Evolutionary conservation across 2,113 vertebrate species (phyloP), one percentile per base, ranked within the genome.

Genomic region (Trachemys scripta): DNA sequence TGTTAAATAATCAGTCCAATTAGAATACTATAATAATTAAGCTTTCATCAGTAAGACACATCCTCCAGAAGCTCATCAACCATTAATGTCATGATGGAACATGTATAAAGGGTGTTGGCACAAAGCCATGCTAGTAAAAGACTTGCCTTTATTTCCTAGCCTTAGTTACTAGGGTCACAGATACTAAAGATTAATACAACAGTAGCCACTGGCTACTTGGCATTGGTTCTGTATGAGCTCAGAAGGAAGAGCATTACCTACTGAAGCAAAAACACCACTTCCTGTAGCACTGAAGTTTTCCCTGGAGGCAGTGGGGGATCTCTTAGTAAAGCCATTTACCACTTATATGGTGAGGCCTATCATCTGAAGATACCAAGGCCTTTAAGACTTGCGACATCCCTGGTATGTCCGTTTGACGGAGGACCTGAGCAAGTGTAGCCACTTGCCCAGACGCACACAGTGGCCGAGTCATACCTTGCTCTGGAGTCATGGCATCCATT

Each of bases 71-170:
- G 83, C 90, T 1, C 51, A 0, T 1, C 72, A 3, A 47, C 3
- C 0, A 8, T 87, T 4, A 1, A 45, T 3, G 20, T 54, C 81
- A 1, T 38, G 1, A 8, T 1, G 0, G 31, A 13, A 9, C 0
- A 2, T 1, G 0, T 4, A 8, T 0, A 1, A 69, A 25, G 42
- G 42, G 84, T 45, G 1, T 38, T 1, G 2, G 10, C 2, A 27
- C 1, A 0, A 8, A 29, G 87, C 2, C 4, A 51, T 4, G 65
- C 65, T 20, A 1, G 62, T 69, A 27, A 10, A 31, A 25, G 2
- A 1, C 86, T 27, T 4, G 6, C n/a, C 49, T 31, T 12, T 25
- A 69, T 11, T 79, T 51, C 49, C 19, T 42, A 0, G 20, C 35
- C 87, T 31, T 5, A 29, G 0, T 6, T 42, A 11, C 11, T 24